These are phyloP conservation scores for Xanthia togata DNA, from an alignment of 2,888 invertebrate genomes.

Conservation along the genomic window DNA sequence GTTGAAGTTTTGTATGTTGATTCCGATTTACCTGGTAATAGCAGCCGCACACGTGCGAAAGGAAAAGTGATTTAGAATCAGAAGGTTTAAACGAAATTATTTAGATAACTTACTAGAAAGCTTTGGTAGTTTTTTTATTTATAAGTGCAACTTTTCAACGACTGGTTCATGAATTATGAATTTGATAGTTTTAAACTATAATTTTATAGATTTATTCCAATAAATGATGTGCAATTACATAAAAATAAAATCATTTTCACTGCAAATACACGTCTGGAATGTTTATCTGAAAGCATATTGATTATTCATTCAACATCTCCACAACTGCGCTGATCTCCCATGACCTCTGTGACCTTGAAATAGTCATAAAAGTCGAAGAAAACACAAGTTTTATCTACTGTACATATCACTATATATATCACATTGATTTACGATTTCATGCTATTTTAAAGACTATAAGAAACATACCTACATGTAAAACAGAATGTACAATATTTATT, in stretches of 20 bases:
- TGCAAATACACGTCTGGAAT: conserved; percentile 19
- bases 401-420: conserved; percentile 15
- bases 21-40: not conserved
- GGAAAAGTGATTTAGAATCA: not conserved
- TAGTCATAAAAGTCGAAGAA: conserved; percentile 27
- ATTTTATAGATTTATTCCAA: not conserved
- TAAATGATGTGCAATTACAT: not conserved
- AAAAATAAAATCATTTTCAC: conserved; percentile 1
- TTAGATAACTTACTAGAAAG: not conserved
- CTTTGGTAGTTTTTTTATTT: not conserved
- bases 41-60: not conserved
- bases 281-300: not conserved
- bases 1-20: not conserved
- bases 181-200: not conserved
- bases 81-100: not conserved
- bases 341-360: conserved; percentile 21
- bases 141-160: not conserved
- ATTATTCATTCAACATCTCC: conserved; percentile 15
- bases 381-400: conserved; percentile 33
- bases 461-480: not conserved
- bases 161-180: not conserved
- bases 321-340: conserved; percentile 1
- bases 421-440: conserved; percentile 33
- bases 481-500: not conserved
- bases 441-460: conserved; percentile 10